These are phyloP conservation scores for Pteronura brasiliensis DNA, from an alignment of 2,113 vertebrate species.

Conservation along the genomic window DNA sequence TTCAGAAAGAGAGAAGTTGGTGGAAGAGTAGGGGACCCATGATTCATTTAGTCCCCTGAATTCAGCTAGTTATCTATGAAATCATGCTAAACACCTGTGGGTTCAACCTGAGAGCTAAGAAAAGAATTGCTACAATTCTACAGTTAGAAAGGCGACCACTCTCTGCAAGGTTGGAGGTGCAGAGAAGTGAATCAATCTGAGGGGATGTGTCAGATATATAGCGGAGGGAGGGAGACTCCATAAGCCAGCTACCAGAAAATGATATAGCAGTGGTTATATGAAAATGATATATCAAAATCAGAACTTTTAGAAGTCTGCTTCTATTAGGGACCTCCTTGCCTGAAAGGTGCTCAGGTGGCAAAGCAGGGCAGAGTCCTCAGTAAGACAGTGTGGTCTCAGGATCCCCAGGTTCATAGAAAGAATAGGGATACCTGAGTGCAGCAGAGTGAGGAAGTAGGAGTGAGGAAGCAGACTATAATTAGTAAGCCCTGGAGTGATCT, in stretches of 20 bases:
- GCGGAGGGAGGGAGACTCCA: neutral
- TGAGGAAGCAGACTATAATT: neutral
- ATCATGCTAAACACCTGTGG: neutral
- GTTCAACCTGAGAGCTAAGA: neutral
- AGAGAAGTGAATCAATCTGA: neutral
- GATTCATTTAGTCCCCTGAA: too few relatives aligned
- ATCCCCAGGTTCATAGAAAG: neutral
- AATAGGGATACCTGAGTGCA: neutral
- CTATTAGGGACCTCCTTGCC: neutral
- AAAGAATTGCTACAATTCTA: neutral
- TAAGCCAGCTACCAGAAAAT: neutral
- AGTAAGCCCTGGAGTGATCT: neutral
- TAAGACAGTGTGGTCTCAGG: neutral
- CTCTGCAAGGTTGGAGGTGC: neutral
- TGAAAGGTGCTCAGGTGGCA: neutral
- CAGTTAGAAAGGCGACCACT: neutral
- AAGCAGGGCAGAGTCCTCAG: neutral
- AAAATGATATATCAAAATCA: neutral
- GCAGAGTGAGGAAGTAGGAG: neutral
- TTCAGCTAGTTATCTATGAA: too few relatives aligned
- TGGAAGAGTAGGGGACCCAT: too few relatives aligned
- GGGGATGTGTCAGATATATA: neutral
- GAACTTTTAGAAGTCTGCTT: neutral
- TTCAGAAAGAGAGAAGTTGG: neutral
- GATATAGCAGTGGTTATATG: neutral